A percentile compares a stretch with the other conserved stretches of the same genome.
phyloP scores from a whole-genome alignment of 2,113 vertebrate species.

The Nothobranchius kuhntae region DNA sequence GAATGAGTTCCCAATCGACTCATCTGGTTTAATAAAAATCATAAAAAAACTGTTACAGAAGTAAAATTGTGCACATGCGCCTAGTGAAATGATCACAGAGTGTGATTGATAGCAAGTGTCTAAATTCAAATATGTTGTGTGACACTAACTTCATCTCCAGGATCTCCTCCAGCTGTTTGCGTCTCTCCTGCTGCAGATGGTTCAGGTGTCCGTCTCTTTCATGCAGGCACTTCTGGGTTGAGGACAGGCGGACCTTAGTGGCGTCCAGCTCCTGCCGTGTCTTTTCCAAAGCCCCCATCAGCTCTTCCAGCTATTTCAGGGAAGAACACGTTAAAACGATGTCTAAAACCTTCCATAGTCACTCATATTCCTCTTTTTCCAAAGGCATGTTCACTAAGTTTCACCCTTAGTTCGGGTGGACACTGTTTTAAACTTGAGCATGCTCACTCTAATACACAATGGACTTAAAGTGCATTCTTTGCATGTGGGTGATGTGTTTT shows the following conservation, averaged over 20 bases:
- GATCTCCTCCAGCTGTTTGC: constrained; percentile 95
- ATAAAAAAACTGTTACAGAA: not conserved
- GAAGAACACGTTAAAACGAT: not conserved
- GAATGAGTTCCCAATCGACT: too few species aligned
- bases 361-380: not conserved
- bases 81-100: not conserved
- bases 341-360: not conserved
- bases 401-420: not conserved
- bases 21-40: too few species aligned
- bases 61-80: not conserved
- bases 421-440: not conserved
- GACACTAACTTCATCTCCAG: constrained; percentile 96
- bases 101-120: not conserved
- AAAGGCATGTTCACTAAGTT: not conserved
- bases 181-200: constrained; percentile 87
- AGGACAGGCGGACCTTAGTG: constrained; percentile 89
- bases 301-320: constrained; percentile 86
- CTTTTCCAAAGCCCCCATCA: constrained; percentile 92
- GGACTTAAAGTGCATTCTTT: not conserved
- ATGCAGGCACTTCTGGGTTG: constrained; percentile 91
- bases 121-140: not conserved
- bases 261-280: constrained; percentile 92
- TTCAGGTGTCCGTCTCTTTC: constrained; percentile 90
- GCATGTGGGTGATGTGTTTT: not conserved
- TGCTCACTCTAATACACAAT: constrained; percentile 7